Conservation (phyloP, 2,113 vertebrate genomes). For the Gobius niger region DNA sequence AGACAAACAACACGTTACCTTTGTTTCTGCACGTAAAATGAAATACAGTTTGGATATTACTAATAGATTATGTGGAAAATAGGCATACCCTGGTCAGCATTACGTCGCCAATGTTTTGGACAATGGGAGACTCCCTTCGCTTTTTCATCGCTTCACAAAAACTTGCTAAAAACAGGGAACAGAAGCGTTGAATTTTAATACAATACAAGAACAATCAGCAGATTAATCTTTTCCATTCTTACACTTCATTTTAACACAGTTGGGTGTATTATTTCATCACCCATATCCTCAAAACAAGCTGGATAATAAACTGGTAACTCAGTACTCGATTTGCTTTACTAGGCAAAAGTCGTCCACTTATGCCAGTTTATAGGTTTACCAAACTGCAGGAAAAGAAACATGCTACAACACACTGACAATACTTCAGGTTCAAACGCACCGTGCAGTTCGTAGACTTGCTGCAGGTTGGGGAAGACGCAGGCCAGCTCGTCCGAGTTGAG, state of each 20-base stretch:
- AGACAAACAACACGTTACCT: background rate
- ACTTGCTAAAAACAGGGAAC: conserved; percentile 73
- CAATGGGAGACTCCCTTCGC: conserved; percentile 83
- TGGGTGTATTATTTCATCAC: too few relatives aligned
- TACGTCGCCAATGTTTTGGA: conserved; percentile 86
- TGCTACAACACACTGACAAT: too few relatives aligned
- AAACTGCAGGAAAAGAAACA: too few relatives aligned
- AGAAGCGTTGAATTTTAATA: background rate
- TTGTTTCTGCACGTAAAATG: background rate
- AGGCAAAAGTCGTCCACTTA: too few relatives aligned
- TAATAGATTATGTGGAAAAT: background rate
- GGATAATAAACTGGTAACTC: too few relatives aligned
- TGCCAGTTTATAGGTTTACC: background rate
- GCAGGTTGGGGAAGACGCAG: conserved; percentile 91
- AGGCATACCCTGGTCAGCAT: conserved; percentile 85
- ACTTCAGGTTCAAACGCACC: conserved; percentile 71
- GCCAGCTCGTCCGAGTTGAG: conserved; percentile 83
- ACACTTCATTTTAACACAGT: too few relatives aligned
- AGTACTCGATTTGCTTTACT: too few relatives aligned
- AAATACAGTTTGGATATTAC: background rate
- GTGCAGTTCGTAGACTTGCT: conserved; percentile 87
- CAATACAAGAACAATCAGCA: background rate
- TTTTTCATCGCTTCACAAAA: conserved; percentile 90
- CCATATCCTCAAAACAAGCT: too few relatives aligned
- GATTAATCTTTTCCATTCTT: too few relatives aligned